Evolutionary conservation across 2,797 vertebrate genomes (phyloP), one percentile per base, ranked within the genome.

Genomic region (Phalanger gymnotis): DNA sequence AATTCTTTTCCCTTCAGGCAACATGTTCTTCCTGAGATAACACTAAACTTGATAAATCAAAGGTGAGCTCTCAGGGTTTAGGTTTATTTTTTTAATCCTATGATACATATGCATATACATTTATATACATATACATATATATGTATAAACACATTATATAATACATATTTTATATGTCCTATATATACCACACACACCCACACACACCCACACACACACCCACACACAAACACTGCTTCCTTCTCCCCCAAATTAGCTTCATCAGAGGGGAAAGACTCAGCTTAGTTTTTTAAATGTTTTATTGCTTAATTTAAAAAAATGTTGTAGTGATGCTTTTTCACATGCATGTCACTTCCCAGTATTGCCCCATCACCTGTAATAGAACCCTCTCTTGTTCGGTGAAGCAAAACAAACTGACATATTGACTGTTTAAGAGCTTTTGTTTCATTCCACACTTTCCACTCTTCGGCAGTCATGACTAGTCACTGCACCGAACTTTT

Each of bases 11-110:
- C 34, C 31, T 47, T 54, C 52, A 56, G 31, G 55, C 51, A 61
- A 92, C 52, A 1, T 52, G 27, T 14, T 95, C 13, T 54, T 91
- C n/a, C 52, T 89, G 14, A 40, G 89, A 52, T 92, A 27, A 90
- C 19, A 28, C 94, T 93, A 57, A 53, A 91, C 93, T 91, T 81
- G 57, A 16, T 12, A 58, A 95, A 73, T 56, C 54, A 61, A 91
- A 94, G 53, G 34, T 47, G 54, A 56, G 10, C 0, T 94, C 66
- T 53, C 91, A 14, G 53, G n/a, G 27, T 57, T 3, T 92, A 28
- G 91, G 92, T 31, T 53, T 90, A 31, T 53, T 30, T 90, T n/a
- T 53, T 61, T n/a, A n/a, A 66, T 66, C 61, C 34, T 66, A 5
- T 66, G 61, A 66, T n/a, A 66, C 13, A 61, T 31, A 34, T 58